A percentile compares a stretch with the other conserved stretches of the same genome.
phyloP scores from a whole-genome alignment of 2,113 vertebrate species.

The Choloepus hoffmanni region DNA sequence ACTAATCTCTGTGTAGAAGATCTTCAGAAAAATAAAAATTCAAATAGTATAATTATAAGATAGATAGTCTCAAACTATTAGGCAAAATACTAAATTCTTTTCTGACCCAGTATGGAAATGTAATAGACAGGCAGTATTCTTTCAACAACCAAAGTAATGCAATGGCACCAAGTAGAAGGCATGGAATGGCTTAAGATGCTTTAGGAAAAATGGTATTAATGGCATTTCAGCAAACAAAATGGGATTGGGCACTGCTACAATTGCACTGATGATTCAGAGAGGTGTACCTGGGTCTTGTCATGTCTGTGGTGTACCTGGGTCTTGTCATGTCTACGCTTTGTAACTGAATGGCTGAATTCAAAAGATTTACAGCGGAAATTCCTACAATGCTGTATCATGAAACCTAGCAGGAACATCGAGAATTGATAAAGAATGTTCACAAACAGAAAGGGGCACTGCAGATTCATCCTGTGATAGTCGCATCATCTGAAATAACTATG shows the following conservation, averaged over 20 bases:
- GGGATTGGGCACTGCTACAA: slow-evolving; percentile 97
- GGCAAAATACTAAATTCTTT: slow-evolving; percentile 92
- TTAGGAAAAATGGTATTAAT: slow-evolving; percentile 99
- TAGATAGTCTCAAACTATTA: slow-evolving; percentile 92
- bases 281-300: slow-evolving; percentile 96
- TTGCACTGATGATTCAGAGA: slow-evolving; percentile 97
- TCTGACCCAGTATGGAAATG: slow-evolving; percentile 92
- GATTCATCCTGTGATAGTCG: slow-evolving; percentile 95
- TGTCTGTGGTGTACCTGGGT: slow-evolving; percentile 89
- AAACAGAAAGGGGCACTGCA: slow-evolving; percentile 89
- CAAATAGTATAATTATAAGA: slow-evolving; percentile 95
- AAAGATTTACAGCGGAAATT: slow-evolving; percentile 95
- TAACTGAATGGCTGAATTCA: slow-evolving; percentile 98
- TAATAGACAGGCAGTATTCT: slow-evolving; percentile 92
- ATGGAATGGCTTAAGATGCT: slow-evolving; percentile 98
- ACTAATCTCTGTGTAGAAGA: slow-evolving; percentile 91
- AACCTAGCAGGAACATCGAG: slow-evolving; percentile 88
- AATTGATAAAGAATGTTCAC: slow-evolving; percentile 90
- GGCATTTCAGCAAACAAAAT: slow-evolving; percentile 99
- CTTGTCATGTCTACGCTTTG: slow-evolving; percentile 93
- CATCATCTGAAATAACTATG: slow-evolving; percentile 99
- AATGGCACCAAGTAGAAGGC: slow-evolving; percentile 99
- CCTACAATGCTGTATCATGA: slow-evolving; percentile 96
- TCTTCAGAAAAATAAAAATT: slow-evolving; percentile 94
- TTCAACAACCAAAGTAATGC: slow-evolving; percentile 96